Base-by-base conservation (phyloP, 2,113 vertebrate species). In the Setophaga coronata region DNA sequence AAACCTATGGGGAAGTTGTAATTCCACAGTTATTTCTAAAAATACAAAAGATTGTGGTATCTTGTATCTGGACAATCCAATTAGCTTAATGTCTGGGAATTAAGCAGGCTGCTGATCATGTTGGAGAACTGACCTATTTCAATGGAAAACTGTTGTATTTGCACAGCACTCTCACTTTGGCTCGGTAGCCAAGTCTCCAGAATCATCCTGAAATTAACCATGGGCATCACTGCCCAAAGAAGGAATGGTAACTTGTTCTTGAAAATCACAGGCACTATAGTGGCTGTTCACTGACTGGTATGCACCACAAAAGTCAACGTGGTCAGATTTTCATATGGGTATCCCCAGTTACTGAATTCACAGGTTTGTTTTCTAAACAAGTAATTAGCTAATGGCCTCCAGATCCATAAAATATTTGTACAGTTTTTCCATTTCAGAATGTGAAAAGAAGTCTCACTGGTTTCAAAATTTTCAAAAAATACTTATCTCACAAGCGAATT, bases 11-110 rank as follows among this genome's bases (percentile, higher is more conserved):
- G 64, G 86, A 93, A 85, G 58, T 60, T 91, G 76, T 93, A 95
- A 96, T 94, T 94, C 90, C 47, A 83, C 67, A 62, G 64, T 92
- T 80, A 81, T 81, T 96, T 92, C 88, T 71, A 71, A 83, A 60
- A 92, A 74, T 85, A 83, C 60, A 86, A 92, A 85, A 90, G 87
- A 81, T 47, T 38, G 26, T 43, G 89, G 9, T 90, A 95, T 85
- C 84, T 95, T 77, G 26, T 86, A 78, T 86, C 93, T 90, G 82
- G 56, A 64, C 82, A 92, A 96, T 88, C 92, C 92, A 90, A 86
- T 91, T 96, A 95, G 51, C 34, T 65, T 69, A 65, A 15, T 79
- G 31, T 81, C 72, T 80, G 70, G 47, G 74, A 79, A 90, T 90
- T 94, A 93, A 89, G 56, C 50, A 90, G 71, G 10, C 45, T 90